These are phyloP conservation scores for Eupithecia vulgata DNA, from an alignment of 2,888 invertebrate species.

Conservation along the genomic window DNA sequence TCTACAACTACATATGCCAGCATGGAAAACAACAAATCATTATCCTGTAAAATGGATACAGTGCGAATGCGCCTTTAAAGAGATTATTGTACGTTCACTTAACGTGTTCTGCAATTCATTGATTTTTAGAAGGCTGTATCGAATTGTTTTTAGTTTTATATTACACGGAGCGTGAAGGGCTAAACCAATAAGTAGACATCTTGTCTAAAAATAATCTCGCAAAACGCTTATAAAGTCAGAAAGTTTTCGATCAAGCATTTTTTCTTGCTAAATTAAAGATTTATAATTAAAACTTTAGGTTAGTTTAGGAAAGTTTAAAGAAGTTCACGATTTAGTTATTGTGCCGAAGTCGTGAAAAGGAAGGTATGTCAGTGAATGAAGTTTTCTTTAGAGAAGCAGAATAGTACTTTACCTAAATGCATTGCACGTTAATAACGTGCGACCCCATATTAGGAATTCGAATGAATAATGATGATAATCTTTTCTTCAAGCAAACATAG, in stretches of 20 bases:
- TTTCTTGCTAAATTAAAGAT: not conserved
- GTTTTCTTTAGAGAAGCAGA: too few relatives aligned
- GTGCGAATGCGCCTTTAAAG: too few relatives aligned
- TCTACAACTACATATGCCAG: too few relatives aligned
- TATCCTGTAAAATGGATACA: too few relatives aligned
- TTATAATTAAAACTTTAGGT: not conserved
- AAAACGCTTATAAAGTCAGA: not conserved
- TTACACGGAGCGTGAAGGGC: not conserved
- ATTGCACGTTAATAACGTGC: too few relatives aligned
- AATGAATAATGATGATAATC: too few relatives aligned
- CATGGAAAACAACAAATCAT: too few relatives aligned
- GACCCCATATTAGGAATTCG: too few relatives aligned
- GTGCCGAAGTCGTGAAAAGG: constrained; percentile 42
- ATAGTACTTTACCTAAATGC: too few relatives aligned
- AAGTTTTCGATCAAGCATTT: not conserved
- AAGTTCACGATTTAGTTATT: constrained; percentile 36
- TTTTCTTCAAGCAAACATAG: too few relatives aligned
- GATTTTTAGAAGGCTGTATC: not conserved
- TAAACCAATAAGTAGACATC: not conserved
- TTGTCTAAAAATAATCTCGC: not conserved
- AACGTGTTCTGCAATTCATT: not conserved
- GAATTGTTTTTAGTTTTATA: not conserved
- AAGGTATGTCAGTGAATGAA: too few relatives aligned
- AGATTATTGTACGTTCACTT: too few relatives aligned
- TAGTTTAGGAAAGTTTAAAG: constrained; percentile 24